Evolutionary conservation across 1,140 invertebrate species (phyloP).

Genomic region (Cydia strobilella): DNA sequence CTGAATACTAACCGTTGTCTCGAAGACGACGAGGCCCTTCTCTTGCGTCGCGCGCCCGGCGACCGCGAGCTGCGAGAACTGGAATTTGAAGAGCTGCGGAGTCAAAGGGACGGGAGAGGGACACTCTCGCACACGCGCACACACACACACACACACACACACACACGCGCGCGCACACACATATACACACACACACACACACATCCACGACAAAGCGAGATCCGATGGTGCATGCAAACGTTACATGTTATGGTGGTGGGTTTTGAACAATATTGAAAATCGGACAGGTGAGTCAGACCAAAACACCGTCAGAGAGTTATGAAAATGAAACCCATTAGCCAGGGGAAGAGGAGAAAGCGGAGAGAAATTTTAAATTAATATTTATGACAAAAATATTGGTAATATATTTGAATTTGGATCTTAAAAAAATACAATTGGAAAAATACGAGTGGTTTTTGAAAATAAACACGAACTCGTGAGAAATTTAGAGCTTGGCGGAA

Average conservation of each 20-base stretch:
- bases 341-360: slow-evolving; percentile 55
- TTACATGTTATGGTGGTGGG: slow-evolving; percentile 53
- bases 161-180: slow-evolving; percentile 41
- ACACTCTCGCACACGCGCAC: slow-evolving; percentile 43
- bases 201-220: slow-evolving; percentile 44
- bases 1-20: slow-evolving; percentile 65
- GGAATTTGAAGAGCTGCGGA: slow-evolving; percentile 77
- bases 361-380: slow-evolving; percentile 53
- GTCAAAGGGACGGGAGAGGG: slow-evolving; percentile 58
- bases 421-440: not conserved
- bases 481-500: not conserved
- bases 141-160: slow-evolving; percentile 41
- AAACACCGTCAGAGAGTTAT: slow-evolving; percentile 68
- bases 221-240: slow-evolving; percentile 57
- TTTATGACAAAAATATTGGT: not conserved
- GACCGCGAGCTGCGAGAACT: slow-evolving; percentile 79
- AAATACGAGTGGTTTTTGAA: not conserved
- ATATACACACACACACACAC: slow-evolving; percentile 41
- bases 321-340: slow-evolving; percentile 69
- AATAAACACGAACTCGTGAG: not conserved
- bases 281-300: slow-evolving; percentile 47
- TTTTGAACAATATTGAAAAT: slow-evolving; percentile 51
- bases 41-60: slow-evolving; percentile 66
- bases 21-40: slow-evolving; percentile 67
- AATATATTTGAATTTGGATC: not conserved